A percentile compares a stretch with the other conserved stretches of the same genome.
These are phyloP conservation scores for Andrena fulva DNA, from an alignment of 2,888 invertebrate species.

Conservation along the genomic window DNA sequence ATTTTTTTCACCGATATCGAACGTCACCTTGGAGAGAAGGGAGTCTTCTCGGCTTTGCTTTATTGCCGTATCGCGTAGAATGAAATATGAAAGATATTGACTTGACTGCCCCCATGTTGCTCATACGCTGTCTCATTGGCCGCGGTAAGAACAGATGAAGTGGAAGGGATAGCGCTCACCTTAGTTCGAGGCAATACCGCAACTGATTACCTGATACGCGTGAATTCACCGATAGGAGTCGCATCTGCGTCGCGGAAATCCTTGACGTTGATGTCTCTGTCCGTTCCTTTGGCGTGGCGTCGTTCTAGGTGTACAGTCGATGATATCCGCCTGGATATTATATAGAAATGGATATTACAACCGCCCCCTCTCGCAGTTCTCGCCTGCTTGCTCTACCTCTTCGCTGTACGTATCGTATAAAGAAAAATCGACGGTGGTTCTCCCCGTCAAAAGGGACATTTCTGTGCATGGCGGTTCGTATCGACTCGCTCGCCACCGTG, in stretches of 20 bases:
- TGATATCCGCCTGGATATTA: constrained; percentile 16
- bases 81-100: too few species aligned
- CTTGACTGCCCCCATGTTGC: too few species aligned
- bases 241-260: neutral
- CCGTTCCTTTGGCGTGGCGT: neutral
- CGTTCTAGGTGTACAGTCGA: constrained; percentile 10
- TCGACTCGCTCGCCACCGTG: constrained; percentile 5
- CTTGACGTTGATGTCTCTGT: neutral
- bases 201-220: too few species aligned
- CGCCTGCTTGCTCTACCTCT: too few species aligned
- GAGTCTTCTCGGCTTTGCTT: too few species aligned
- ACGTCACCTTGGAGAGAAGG: too few species aligned
- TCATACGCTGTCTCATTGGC: too few species aligned
- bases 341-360: constrained; percentile 37
- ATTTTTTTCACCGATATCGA: too few species aligned
- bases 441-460: constrained; percentile 16
- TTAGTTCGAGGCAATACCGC: too few species aligned
- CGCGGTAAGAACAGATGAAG: too few species aligned
- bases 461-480: constrained; percentile 21
- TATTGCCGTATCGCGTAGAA: too few species aligned
- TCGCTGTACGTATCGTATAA: neutral
- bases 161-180: too few species aligned
- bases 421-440: constrained; percentile 26
- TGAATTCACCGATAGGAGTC: neutral
- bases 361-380: neutral